phyloP scores from a whole-genome alignment of 1,140 invertebrate genomes.

The Brachionus rubens region DNA sequence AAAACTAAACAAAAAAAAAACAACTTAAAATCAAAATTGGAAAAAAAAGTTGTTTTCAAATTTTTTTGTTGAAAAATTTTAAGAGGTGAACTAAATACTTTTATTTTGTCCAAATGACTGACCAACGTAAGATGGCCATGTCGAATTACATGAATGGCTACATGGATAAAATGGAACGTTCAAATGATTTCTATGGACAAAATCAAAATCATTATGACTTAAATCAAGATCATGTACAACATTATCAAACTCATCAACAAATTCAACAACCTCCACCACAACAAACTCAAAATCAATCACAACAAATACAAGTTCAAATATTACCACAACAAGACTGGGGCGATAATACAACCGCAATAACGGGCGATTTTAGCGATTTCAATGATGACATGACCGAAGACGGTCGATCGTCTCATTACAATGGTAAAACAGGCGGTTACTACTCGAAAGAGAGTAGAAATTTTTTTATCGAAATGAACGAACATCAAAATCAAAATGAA shows the following conservation, averaged over 20 bases:
- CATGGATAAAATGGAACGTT: background rate
- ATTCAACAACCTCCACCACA: background rate
- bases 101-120: no score
- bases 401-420: constrained; percentile 35
- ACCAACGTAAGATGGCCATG: background rate
- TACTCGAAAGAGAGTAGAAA: constrained; percentile 32
- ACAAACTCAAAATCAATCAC: constrained; percentile 51
- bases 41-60: no score
- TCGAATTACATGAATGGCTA: constrained; percentile 23
- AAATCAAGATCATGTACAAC: constrained; percentile 17
- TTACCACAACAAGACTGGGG: constrained; percentile 92
- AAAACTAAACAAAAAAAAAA: no score
- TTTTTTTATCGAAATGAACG: constrained; percentile 12
- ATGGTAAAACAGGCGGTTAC: constrained; percentile 65
- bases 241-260: constrained; percentile 32
- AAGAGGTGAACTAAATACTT: no score
- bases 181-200: background rate
- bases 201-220: constrained; percentile 14
- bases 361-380: constrained; percentile 92
- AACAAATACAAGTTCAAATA: constrained; percentile 86
- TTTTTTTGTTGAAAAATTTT: no score
- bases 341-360: constrained; percentile 92
- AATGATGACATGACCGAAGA: constrained; percentile 61
- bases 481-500: background rate
- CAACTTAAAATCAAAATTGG: no score